Evolutionary conservation across 1,140 invertebrate species (phyloP).

Genomic region (Lasioglossum albipes): DNA sequence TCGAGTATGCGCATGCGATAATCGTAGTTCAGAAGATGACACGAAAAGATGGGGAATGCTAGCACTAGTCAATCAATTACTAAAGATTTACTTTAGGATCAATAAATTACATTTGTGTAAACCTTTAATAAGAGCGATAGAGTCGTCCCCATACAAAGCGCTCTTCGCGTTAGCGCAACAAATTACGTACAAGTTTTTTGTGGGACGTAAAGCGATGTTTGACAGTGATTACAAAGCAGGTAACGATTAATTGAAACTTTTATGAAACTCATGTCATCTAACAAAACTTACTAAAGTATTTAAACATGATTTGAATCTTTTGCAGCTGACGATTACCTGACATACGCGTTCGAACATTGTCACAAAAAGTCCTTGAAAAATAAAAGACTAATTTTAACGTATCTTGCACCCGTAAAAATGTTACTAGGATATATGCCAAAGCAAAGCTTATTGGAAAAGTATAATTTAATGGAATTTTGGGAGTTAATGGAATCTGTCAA

Average conservation of each 20-base stretch:
- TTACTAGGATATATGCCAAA: conserved; percentile 95
- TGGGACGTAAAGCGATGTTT: conserved; percentile 98
- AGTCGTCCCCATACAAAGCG: conserved; percentile 93
- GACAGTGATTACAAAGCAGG: conserved; percentile 95
- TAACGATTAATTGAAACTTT: conserved; percentile 68
- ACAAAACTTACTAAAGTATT: background rate
- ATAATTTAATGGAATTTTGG: conserved; percentile 94
- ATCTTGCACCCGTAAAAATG: conserved; percentile 98
- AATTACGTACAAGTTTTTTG: conserved; percentile 98
- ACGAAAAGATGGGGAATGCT: conserved; percentile 98
- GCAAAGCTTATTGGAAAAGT: conserved; percentile 89
- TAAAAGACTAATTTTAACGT: conserved; percentile 96
- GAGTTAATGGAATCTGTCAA: conserved; percentile 93
- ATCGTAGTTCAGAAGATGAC: conserved; percentile 88
- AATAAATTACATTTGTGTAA: conserved; percentile 98
- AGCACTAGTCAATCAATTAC: conserved; percentile 96
- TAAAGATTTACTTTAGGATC: conserved; percentile 98
- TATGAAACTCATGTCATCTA: background rate
- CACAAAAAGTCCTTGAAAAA: conserved; percentile 91
- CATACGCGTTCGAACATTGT: conserved; percentile 96
- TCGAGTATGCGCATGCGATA: conserved; percentile 97
- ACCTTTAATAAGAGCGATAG: conserved; percentile 97
- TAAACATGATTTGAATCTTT: conserved; percentile 52
- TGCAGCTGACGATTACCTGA: conserved; percentile 93
- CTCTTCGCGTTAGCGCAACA: conserved; percentile 92